phyloP scores from a whole-genome alignment of 1,140 invertebrate species.

The Drosophila baimaii region DNA sequence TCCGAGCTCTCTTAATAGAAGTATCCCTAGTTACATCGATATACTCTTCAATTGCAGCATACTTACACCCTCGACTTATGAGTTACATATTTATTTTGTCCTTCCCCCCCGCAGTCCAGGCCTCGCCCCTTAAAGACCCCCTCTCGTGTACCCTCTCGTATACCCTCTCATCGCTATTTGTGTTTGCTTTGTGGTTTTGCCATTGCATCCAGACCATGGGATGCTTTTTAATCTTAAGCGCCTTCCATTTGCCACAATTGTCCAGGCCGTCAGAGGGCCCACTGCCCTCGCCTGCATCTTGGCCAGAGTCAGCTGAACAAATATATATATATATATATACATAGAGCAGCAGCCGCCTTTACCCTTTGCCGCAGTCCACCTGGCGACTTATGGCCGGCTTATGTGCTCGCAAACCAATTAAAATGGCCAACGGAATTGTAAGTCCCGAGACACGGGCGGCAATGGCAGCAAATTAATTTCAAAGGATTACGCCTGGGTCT shows the following conservation, averaged over 20 bases:
- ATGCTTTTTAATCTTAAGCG: slow-evolving; percentile 77
- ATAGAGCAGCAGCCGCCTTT: too few species aligned
- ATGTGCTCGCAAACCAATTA: slow-evolving; percentile 77
- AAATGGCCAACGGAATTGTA: slow-evolving; percentile 69
- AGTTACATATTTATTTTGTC: slow-evolving; percentile 36
- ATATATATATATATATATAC: slow-evolving; percentile 22
- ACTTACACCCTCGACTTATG: slow-evolving; percentile 1
- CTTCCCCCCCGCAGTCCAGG: neutral
- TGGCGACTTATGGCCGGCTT: slow-evolving; percentile 72
- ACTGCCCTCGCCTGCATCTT: slow-evolving; percentile 36
- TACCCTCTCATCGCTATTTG: slow-evolving; percentile 49
- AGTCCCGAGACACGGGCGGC: slow-evolving; percentile 31
- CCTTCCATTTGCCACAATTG: slow-evolving; percentile 80
- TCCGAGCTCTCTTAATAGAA: too few species aligned
- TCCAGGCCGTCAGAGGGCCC: slow-evolving; percentile 44
- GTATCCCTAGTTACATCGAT: neutral
- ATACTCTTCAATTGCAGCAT: neutral
- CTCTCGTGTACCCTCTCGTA: too few species aligned
- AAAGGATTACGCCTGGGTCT: slow-evolving; percentile 48
- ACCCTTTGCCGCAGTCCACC: slow-evolving; percentile 44
- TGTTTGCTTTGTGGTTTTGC: slow-evolving; percentile 77
- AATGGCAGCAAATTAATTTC: slow-evolving; percentile 73
- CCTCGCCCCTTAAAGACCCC: neutral
- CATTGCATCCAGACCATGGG: slow-evolving; percentile 58
- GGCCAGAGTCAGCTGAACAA: slow-evolving; percentile 31